These are phyloP conservation scores for Muschampia plurimacula DNA, from an alignment of 2,888 invertebrate genomes.

Conservation along the genomic window DNA sequence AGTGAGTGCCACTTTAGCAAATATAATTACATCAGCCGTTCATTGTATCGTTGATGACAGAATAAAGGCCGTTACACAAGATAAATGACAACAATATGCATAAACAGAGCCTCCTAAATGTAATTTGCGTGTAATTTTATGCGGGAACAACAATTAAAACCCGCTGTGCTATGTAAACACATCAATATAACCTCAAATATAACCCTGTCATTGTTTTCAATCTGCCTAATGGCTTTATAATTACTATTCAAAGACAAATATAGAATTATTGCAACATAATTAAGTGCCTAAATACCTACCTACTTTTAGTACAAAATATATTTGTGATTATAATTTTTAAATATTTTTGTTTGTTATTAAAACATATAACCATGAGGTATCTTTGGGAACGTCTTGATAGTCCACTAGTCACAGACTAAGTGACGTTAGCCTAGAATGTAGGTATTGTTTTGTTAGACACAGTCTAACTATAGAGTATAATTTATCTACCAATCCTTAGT, in stretches of 20 bases:
- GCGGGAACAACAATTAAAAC: conserved; percentile 35
- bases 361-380: no score
- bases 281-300: background rate
- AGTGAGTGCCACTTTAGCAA: conserved; percentile 19
- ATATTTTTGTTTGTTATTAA: no score
- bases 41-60: conserved; percentile 45
- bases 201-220: conserved; percentile 35
- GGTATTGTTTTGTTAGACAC: no score
- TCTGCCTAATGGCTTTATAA: conserved; percentile 33
- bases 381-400: no score
- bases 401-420: no score
- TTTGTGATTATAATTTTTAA: background rate
- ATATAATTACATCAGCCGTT: conserved; percentile 44
- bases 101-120: conserved; percentile 30
- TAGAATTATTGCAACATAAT: conserved; percentile 21
- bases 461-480: no score
- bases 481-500: no score
- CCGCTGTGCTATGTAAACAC: conserved; percentile 35
- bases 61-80: conserved; percentile 42
- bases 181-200: conserved; percentile 35
- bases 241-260: conserved; percentile 21
- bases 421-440: no score
- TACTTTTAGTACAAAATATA: background rate
- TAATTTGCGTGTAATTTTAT: conserved; percentile 35
- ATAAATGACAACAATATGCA: conserved; percentile 36